phyloP scores from a whole-genome alignment of 37 sponge, comb jelly and placozoan genomes.

The Axinella damicornis region DNA sequence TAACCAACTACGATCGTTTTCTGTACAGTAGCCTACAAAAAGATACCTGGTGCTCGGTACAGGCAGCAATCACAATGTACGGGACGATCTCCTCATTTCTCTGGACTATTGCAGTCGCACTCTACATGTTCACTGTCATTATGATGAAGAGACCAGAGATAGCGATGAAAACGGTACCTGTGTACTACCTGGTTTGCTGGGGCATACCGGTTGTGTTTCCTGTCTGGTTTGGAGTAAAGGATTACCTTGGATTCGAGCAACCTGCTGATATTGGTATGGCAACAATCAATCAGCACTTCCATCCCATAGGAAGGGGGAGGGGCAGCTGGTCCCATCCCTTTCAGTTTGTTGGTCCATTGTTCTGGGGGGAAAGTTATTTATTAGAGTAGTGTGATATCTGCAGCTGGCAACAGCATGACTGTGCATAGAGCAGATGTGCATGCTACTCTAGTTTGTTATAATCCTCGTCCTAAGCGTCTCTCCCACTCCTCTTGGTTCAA shows the following conservation, averaged over 20 bases:
- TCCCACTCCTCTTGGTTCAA: too few relatives aligned
- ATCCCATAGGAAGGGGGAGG: too few relatives aligned
- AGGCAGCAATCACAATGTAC: constrained; percentile 45
- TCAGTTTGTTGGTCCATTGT: too few relatives aligned
- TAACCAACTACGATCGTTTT: constrained; percentile 35
- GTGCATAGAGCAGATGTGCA: too few relatives aligned
- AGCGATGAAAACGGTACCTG: constrained; percentile 7
- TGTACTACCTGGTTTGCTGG: constrained; percentile 49
- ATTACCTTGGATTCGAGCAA: constrained; percentile 29
- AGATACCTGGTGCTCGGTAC: constrained; percentile 18
- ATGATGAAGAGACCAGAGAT: neutral
- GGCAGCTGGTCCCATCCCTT: too few relatives aligned
- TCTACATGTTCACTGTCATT: constrained; percentile 57
- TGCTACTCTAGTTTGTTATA: too few relatives aligned
- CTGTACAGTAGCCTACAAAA: neutral
- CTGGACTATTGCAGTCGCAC: constrained; percentile 52
- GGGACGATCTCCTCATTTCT: constrained; percentile 55
- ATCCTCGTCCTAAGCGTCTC: too few relatives aligned
- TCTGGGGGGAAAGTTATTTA: too few relatives aligned
- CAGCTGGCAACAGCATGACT: too few relatives aligned
- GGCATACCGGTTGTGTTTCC: constrained; percentile 16
- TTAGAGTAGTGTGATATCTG: too few relatives aligned
- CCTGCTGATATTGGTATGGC: constrained; percentile 29
- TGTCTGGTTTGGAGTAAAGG: neutral
- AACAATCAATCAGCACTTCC: too few relatives aligned